These are phyloP conservation scores for Suncus etruscus DNA, from an alignment of 2,113 vertebrate species.

Conservation along the genomic window DNA sequence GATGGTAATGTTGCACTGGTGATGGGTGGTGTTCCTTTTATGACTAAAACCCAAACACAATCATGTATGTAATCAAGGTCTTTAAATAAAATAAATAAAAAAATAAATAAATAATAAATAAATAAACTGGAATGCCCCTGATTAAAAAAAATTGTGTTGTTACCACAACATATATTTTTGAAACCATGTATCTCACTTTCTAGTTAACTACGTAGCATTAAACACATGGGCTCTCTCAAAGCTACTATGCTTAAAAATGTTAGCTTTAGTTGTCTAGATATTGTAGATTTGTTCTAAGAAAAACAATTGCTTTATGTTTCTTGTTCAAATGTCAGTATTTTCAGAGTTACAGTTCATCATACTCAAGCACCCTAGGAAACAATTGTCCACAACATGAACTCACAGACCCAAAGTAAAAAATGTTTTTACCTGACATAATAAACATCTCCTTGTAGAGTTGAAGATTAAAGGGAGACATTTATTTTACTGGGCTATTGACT, in stretches of 20 bases:
- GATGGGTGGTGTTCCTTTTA: too few species aligned
- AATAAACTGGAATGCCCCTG: too few species aligned
- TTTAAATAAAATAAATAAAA: too few species aligned
- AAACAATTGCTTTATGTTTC: constrained; percentile 43
- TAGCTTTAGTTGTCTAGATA: neutral
- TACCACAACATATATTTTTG: too few species aligned
- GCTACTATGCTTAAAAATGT: neutral
- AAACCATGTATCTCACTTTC: neutral
- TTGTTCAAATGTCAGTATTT: constrained; percentile 68
- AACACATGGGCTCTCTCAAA: neutral
- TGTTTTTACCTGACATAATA: constrained; percentile 65
- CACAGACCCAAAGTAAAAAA: constrained; percentile 57
- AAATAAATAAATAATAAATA: too few species aligned
- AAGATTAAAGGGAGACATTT: constrained; percentile 73
- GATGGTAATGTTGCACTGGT: too few species aligned
- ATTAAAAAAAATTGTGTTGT: too few species aligned
- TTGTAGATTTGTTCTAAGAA: constrained; percentile 7
- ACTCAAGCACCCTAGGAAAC: constrained; percentile 41
- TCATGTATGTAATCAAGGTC: too few species aligned
- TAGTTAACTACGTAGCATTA: neutral
- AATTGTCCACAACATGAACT: constrained; percentile 54
- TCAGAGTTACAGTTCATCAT: constrained; percentile 62
- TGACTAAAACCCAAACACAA: too few species aligned
- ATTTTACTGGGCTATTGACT: constrained; percentile 74
- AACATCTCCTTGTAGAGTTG: constrained; percentile 59